Evolutionary conservation across 2,888 invertebrate genomes (phyloP), one percentile per base, ranked within the genome.

Genomic region (Pseudeuparius sepicola): DNA sequence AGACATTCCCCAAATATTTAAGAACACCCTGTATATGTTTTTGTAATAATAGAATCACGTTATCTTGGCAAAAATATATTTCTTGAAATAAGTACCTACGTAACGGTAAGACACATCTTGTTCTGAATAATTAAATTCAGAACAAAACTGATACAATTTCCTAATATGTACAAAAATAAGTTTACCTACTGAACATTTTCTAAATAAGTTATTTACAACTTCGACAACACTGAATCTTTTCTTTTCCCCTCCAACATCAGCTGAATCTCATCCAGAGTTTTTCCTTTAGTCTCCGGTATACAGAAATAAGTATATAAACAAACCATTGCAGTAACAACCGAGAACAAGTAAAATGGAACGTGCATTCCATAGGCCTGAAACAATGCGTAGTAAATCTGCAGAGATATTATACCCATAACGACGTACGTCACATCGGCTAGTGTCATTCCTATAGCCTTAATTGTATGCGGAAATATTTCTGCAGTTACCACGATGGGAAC

Each of bases 401-500:
- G 37, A 1, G 52, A 48, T 7, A 50, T 20, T 12, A 51, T 33
- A 6, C 49, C 49, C 20, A 43, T 40, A 4, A 49, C 23, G 4
- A 49, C 42, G 34, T 52, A 52, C 27, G 45, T 37, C 13, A 44
- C 36, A 39, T 52, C 51, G 4, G 50, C 47, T 9, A 51, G 30
- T 3, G 52, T 50, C 49, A 54, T 48, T 4, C 53, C 52, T 24
- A 55, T 51, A 1, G 60, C 59, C 49, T 59, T 60, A 4, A 60
- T 53, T 24, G 49, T 54, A 3, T 55, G 52, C 1, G 60, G 56
- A 34, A 59, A 59, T 9, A 60, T 34, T 44, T 60, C 60, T 1
- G 56, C 59, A 4, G 56, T 57, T 27, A 59, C 45, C 6, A 60
- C 55, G 15, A 59, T 54, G 0, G 60, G 60, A 4, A 60, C 54